These are phyloP conservation scores for Troglohyphantes excavatus DNA, from an alignment of 2,888 invertebrate genomes.

Conservation along the genomic window DNA sequence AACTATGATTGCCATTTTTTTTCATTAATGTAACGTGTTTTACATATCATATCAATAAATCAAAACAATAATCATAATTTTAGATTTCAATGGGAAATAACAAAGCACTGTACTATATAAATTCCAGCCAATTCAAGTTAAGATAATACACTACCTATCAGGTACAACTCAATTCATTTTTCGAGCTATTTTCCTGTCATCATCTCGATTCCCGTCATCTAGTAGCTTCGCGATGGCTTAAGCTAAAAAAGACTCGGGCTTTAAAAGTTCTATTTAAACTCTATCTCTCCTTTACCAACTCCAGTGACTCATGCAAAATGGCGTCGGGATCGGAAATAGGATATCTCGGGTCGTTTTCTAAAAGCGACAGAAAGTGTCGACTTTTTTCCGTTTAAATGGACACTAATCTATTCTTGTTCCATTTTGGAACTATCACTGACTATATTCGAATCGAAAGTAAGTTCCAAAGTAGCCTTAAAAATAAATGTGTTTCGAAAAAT, in stretches of 20 bases:
- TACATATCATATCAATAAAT: too few species aligned
- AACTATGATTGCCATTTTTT: too few species aligned
- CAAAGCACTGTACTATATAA: too few species aligned
- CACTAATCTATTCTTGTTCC: background rate
- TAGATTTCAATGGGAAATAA: too few species aligned
- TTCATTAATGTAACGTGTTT: too few species aligned
- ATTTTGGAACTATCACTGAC: conserved; percentile 1
- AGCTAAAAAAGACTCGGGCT: conserved; percentile 35
- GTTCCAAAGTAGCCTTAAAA: conserved; percentile 28
- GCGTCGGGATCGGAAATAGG: conserved; percentile 17
- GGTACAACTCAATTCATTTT: too few species aligned
- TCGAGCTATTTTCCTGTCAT: background rate
- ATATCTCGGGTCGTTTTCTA: conserved; percentile 39
- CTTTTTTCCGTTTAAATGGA: conserved; percentile 36
- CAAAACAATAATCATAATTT: too few species aligned
- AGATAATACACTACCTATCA: too few species aligned
- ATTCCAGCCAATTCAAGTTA: too few species aligned
- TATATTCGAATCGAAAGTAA: conserved; percentile 12
- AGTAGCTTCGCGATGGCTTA: conserved; percentile 59
- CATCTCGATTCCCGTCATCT: conserved; percentile 25
- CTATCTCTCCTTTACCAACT: conserved; percentile 32
- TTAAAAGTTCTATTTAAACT: conserved; percentile 28
- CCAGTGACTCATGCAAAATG: conserved; percentile 66
- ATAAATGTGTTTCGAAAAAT: conserved; percentile 39
- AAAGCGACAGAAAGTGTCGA: conserved; percentile 25